Base-by-base conservation (phyloP, 1,140 invertebrate genomes). In the Lordiphosa mommai region DNA sequence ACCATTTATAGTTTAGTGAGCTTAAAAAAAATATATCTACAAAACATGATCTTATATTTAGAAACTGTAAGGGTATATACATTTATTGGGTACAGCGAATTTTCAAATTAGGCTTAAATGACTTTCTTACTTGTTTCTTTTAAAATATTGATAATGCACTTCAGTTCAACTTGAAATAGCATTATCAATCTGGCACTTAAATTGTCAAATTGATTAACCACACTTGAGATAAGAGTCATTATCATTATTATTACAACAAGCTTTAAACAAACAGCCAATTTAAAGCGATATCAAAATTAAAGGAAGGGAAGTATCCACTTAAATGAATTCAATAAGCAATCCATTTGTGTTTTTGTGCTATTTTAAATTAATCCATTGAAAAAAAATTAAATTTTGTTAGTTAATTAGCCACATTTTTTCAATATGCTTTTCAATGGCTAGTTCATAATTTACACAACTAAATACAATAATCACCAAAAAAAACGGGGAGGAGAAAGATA, bases 141-240 rank as follows among this genome's bases (percentile, higher is more conserved):
- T 20, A 20, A 20, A 20, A 52, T 52, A 55, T 65, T 59, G 59
- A 65, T 60, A 65, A 53, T 49, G 20, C 37, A 20, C 8, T 30
- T 41, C 57, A 65, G 47, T 60, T 65, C 48, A 60, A 53, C 48
- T 34, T 30, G 23, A 51, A 40, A 61, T 69, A 44, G 38, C 61
- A n/a, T n/a, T n/a, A n/a, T n/a, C n/a, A 69, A 49, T 50, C 49
- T 49, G 61, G 61, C 55, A 65, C 65, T 69, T 48, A 53, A 65
- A 49, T 59, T 69, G 66, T 65, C 61, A 69, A 69, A 56, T 53
- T 65, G 49, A 65, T 65, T 57, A 65, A 57, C 49, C 46, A 12
- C 49, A 69, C 55, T 65, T 50, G 46, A 69, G 61, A 69, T 69
- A 69, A 37, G 59, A 48, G 41, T 40, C 48, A 43, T 49, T 32